A percentile compares a stretch with the other conserved stretches of the same genome.
Conservation (phyloP, 2,888 invertebrate species). For the Hoplodrina ambigua region DNA sequence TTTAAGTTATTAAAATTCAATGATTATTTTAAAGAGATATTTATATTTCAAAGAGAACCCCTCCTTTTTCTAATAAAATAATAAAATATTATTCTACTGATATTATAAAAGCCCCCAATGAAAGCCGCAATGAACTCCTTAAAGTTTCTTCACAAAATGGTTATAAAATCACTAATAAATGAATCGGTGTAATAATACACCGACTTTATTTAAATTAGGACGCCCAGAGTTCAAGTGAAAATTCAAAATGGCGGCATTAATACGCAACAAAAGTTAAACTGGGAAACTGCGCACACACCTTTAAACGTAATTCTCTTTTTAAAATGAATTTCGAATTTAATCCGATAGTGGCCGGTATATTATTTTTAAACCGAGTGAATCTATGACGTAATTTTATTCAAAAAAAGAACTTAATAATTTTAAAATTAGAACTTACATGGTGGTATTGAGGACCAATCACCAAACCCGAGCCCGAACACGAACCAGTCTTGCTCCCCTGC, state of each 20-base stretch:
- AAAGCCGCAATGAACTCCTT: neutral
- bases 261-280: neutral
- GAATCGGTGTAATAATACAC: neutral
- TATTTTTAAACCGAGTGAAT: neutral
- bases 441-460: conserved; percentile 47
- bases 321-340: neutral
- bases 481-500: conserved; percentile 69
- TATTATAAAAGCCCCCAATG: neutral
- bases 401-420: conserved; percentile 8
- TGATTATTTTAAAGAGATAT: no score
- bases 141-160: neutral
- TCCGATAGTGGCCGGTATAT: neutral
- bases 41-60: neutral
- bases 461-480: conserved; percentile 36
- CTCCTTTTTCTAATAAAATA: neutral
- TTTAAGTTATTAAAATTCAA: neutral
- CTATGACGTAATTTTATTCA: conserved; percentile 27
- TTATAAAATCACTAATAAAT: neutral
- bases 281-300: conserved; percentile 42
- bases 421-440: conserved; percentile 59
- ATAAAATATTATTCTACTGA: no score
- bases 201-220: conserved; percentile 7
- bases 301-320: conserved; percentile 5
- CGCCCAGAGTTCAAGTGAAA: neutral
- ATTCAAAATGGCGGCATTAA: conserved; percentile 44